A percentile compares a stretch with the other conserved stretches of the same genome.
These are phyloP conservation scores for Chromobotia macracanthus DNA, from an alignment of 2,797 vertebrate genomes.

Conservation along the genomic window DNA sequence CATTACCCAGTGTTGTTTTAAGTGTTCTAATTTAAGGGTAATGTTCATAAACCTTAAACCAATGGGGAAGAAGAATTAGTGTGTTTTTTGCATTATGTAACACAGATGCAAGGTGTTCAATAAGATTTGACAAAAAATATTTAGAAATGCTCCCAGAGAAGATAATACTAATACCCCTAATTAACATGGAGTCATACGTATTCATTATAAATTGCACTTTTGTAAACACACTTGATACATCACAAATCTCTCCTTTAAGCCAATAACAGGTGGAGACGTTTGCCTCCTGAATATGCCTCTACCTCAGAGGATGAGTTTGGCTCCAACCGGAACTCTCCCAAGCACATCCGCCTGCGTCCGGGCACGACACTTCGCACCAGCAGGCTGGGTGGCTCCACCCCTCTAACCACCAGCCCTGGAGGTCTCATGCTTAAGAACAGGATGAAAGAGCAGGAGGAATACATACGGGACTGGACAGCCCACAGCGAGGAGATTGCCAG, in stretches of 20 bases:
- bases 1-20: neutral
- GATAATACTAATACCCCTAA: neutral
- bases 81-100: constrained; percentile 16
- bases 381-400: constrained; percentile 76
- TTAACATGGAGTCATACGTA: neutral
- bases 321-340: constrained; percentile 91
- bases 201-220: neutral
- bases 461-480: constrained; percentile 97
- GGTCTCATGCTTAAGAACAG: constrained; percentile 86
- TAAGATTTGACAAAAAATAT: constrained; percentile 2
- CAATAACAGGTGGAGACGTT: constrained; percentile 94
- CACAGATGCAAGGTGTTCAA: constrained; percentile 1
- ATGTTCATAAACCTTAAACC: constrained; percentile 27
- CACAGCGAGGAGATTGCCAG: constrained; percentile 99
- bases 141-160: constrained; percentile 2
- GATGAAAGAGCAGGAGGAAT: constrained; percentile 96
- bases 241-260: constrained; percentile 75
- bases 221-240: neutral
- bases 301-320: constrained; percentile 99
- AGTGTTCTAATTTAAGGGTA: no score
- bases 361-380: constrained; percentile 81
- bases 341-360: constrained; percentile 87
- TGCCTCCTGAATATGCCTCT: constrained; percentile 97
- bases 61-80: constrained; percentile 35
- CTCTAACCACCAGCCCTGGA: constrained; percentile 66